Evolutionary conservation across 2,888 invertebrate genomes (phyloP), one percentile per base, ranked within the genome.

Genomic region (Lamellibrachia columna): DNA sequence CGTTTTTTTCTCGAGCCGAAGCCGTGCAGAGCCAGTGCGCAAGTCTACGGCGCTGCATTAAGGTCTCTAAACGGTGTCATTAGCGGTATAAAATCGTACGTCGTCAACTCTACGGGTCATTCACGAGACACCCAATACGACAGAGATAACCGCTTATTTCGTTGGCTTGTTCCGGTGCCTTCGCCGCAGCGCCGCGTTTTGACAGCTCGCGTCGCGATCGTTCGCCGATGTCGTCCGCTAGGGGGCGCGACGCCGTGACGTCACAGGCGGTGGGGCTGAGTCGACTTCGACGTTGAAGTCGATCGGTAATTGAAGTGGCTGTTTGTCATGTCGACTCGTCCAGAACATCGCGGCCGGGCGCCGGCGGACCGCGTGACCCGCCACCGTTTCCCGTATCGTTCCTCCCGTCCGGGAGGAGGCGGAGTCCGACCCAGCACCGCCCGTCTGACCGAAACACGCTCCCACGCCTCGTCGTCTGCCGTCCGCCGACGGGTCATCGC

Each of bases 21-120:
- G 22, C 75, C 75, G 75, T 75, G 22, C 75, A 22, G n/a, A 75
- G 22, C n/a, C 75, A 22, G 75, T n/a, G 22, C 75, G 75, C 40
- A 75, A 75, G 75, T 75, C 75, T 75, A n/a, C 75, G 75, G n/a
- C 75, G 75, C 15, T 15, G 75, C 75, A 6, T 75, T 75, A 22
- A 75, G 75, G 75, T 75, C 75, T 75, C 75, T 75, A 75, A 75
- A 75, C 22, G 75, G 75, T 75, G 75, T 75, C 75, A 75, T 75
- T 75, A 75, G 75, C 75, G 75, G 22, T n/a, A 75, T 75, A 75
- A 75, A 75, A 75, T 75, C 75, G 75, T n/a, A 22, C 75, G 75
- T 75, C 75, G 75, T 75, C 75, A 75, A 75, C 75, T 75, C 22
- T 15, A 6, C 75, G 75, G 22, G 75, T 11, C 75, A 75, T 75